Evolutionary conservation across 2,797 vertebrate species (phyloP).

Genomic region (Periparus ater): DNA sequence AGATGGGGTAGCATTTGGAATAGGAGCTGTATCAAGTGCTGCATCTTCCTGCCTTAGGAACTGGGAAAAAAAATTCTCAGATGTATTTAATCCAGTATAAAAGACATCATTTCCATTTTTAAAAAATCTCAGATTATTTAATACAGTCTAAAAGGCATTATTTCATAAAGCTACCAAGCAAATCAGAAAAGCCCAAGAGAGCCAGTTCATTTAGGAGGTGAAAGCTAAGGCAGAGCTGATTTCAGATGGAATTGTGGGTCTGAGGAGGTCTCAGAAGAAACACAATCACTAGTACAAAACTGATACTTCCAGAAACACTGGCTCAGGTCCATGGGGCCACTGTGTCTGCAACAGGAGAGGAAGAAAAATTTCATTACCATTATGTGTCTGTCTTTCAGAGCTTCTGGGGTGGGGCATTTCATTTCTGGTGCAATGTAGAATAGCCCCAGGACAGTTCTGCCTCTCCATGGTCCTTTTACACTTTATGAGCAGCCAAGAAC

Average conservation of each 20-base stretch:
- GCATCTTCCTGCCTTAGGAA: background rate
- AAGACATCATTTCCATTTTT: background rate
- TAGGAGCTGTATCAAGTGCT: background rate
- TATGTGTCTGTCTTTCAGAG: background rate
- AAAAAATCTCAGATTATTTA: background rate
- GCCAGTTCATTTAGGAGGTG: background rate
- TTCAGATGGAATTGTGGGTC: background rate
- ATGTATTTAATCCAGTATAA: background rate
- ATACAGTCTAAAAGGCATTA: background rate
- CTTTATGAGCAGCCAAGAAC: background rate
- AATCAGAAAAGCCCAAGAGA: background rate
- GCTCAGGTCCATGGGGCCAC: background rate
- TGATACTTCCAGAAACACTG: background rate
- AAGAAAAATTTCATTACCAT: background rate
- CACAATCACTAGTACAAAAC: background rate
- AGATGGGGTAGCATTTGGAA: background rate
- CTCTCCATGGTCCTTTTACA: background rate
- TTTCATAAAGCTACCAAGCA: background rate
- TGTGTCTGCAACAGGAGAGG: background rate
- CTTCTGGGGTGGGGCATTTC: background rate
- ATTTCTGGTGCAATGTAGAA: background rate
- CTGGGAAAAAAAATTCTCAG: background rate
- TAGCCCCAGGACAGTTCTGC: background rate
- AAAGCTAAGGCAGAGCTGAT: background rate
- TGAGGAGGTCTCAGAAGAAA: background rate